Evolutionary conservation across 2,113 vertebrate genomes (phyloP).

Genomic region (Laticauda laticaudata): DNA sequence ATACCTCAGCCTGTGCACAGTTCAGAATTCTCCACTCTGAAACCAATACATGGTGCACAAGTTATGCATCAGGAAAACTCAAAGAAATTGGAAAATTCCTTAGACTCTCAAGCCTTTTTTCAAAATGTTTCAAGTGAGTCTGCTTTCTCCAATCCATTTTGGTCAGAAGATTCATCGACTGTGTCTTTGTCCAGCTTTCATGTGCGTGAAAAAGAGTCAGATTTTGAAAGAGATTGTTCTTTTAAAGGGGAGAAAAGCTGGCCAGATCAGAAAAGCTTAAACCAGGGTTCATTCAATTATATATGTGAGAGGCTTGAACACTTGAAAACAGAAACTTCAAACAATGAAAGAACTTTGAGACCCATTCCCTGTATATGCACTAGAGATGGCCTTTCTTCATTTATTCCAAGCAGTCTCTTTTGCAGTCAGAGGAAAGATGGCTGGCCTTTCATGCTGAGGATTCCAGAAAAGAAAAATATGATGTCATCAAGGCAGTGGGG

Average conservation of each 20-base stretch:
- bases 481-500: conserved; percentile 99
- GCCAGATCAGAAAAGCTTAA: conserved; percentile 81
- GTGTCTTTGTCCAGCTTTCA: conserved; percentile 71
- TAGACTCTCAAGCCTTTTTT: conserved; percentile 64
- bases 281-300: conserved; percentile 83
- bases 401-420: conserved; percentile 79
- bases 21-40: conserved; percentile 21
- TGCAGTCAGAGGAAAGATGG: conserved; percentile 80
- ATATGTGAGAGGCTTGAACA: conserved; percentile 87
- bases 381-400: conserved; percentile 52
- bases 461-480: conserved; percentile 97
- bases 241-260: conserved; percentile 66
- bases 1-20: conserved; percentile 22
- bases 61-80: conserved; percentile 34
- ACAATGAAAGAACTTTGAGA: conserved; percentile 14
- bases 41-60: conserved; percentile 17
- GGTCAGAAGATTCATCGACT: conserved; percentile 73
- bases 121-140: conserved; percentile 73
- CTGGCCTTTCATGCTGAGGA: conserved; percentile 94
- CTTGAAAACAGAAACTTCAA: conserved; percentile 67
- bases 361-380: conserved; percentile 34
- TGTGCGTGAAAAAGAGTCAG: conserved; percentile 54
- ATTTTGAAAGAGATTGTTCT: conserved; percentile 17
- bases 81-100: conserved; percentile 15
- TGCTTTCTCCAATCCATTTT: conserved; percentile 88